Conservation (phyloP, 2,113 vertebrate genomes). For the Bos indicus region DNA sequence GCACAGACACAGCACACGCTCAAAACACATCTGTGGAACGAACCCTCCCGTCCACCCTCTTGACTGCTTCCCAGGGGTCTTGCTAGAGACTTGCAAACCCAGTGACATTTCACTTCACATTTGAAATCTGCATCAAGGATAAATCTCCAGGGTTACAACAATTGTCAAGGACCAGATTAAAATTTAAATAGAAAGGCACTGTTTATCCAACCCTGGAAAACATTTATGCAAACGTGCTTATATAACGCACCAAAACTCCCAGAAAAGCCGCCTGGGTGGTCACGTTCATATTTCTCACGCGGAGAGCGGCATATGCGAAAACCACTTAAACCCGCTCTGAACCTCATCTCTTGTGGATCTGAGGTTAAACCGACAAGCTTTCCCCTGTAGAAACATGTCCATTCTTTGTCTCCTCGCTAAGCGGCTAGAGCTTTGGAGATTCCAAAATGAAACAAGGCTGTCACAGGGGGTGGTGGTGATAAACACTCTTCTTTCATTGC, state of each 20-base stretch:
- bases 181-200: background rate
- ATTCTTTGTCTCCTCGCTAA: background rate
- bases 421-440: background rate
- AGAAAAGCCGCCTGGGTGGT: background rate
- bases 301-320: background rate
- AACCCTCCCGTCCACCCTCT: accelerated
- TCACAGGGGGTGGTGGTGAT: background rate
- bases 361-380: background rate
- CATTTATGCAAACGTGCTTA: conserved; percentile 7
- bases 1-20: accelerated
- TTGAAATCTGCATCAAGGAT: background rate
- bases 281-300: accelerated
- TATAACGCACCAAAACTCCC: background rate
- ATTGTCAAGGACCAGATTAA: conserved; percentile 27
- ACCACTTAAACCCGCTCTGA: background rate
- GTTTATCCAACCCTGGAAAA: conserved; percentile 8
- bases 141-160: background rate
- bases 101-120: background rate
- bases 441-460: background rate
- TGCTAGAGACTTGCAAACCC: accelerated
- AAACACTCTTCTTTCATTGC: background rate
- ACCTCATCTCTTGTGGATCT: background rate
- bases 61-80: accelerated
- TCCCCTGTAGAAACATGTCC: background rate
- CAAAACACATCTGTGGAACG: accelerated